Conservation (phyloP, 2,113 vertebrate species). For the Shinisaurus crocodilurus region DNA sequence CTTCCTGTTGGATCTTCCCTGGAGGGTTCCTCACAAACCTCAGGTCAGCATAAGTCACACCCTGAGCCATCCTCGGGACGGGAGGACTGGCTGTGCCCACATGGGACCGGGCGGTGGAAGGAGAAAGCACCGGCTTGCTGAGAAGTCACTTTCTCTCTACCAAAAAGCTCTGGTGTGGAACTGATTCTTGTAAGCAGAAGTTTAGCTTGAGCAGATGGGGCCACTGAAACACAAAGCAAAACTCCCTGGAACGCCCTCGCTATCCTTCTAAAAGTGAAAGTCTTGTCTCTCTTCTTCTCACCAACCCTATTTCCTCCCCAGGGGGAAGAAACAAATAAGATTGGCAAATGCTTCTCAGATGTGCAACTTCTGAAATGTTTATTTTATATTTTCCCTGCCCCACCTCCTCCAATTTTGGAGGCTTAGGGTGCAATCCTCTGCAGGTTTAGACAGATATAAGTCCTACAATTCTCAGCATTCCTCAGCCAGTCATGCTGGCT, state of each 20-base stretch:
- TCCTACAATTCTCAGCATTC: too few species aligned
- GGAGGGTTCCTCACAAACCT: slow-evolving; percentile 61
- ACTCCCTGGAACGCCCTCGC: too few species aligned
- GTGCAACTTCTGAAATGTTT: background rate
- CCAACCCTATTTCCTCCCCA: background rate
- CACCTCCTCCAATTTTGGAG: too few species aligned
- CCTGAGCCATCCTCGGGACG: slow-evolving; percentile 49
- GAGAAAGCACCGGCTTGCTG: background rate
- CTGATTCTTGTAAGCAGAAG: background rate
- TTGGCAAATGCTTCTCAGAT: background rate
- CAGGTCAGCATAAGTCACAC: slow-evolving; percentile 67
- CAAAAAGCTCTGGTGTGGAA: background rate
- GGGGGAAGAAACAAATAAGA: background rate
- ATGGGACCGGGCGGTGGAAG: too few species aligned
- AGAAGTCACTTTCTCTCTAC: background rate
- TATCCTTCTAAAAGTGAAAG: background rate
- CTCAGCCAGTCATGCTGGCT: too few species aligned
- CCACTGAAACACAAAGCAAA: background rate
- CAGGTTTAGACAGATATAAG: too few species aligned
- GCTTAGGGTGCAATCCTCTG: too few species aligned
- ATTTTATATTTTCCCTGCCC: background rate
- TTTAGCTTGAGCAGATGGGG: background rate
- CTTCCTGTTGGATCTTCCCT: slow-evolving; percentile 38
- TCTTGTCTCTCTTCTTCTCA: background rate
- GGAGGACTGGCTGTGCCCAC: background rate